Conservation (phyloP, 2,888 invertebrate species). For the Dilophus febrilis region DNA sequence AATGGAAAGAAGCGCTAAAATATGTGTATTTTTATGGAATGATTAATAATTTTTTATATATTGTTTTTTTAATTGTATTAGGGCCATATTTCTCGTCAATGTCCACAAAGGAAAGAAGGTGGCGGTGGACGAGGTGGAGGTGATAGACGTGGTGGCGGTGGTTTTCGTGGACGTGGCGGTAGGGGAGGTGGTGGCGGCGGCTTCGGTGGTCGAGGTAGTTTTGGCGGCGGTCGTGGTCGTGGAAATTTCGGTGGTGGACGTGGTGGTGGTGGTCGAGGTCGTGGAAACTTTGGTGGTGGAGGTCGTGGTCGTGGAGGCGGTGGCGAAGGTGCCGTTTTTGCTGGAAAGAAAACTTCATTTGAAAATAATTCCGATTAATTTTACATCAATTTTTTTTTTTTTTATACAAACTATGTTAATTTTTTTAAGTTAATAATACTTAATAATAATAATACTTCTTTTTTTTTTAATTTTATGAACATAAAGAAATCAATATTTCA, state of each 20-base stretch:
- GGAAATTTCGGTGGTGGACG: slow-evolving; percentile 3
- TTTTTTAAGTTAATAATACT: no score
- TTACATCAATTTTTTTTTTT: no score
- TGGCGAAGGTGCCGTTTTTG: no score
- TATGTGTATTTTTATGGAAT: background rate
- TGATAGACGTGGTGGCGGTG: background rate
- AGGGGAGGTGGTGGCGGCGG: background rate
- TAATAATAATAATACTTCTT: no score
- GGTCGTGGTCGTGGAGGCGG: no score
- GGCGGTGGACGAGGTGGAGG: background rate
- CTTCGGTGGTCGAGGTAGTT: background rate
- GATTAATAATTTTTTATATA: background rate
- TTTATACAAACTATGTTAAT: no score
- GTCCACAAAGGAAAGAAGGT: slow-evolving; percentile 1
- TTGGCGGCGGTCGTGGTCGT: background rate
- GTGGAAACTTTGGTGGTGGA: no score
- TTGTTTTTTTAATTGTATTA: background rate
- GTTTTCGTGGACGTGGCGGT: background rate
- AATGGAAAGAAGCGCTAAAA: no score
- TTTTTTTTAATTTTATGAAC: no score
- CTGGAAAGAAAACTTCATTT: no score
- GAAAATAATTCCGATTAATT: no score
- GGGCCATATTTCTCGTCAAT: slow-evolving; percentile 6
- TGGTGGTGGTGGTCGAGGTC: background rate
- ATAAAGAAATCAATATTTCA: no score